Evolutionary conservation across 2,888 invertebrate species (phyloP).

Genomic region (Polyommatus iphigenia): DNA sequence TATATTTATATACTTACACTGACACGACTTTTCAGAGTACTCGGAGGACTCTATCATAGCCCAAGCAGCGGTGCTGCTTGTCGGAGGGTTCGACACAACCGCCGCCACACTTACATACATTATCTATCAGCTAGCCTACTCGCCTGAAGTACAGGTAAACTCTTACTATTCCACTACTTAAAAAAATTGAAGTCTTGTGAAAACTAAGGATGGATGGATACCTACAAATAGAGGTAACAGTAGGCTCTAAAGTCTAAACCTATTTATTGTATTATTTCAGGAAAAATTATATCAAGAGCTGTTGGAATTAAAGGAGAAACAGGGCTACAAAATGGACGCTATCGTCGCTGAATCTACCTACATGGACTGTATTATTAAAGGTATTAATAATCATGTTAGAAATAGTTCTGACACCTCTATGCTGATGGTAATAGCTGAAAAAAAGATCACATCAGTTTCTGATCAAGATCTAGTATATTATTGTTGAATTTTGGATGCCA

Average conservation of each 20-base stretch:
- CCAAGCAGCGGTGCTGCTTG: conserved; percentile 40
- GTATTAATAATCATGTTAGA: conserved; percentile 33
- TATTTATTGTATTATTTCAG: conserved; percentile 38
- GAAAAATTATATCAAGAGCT: conserved; percentile 45
- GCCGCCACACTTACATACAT: conserved; percentile 36
- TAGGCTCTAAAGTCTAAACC: not conserved
- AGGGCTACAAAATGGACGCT: conserved; percentile 38
- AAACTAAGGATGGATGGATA: no score
- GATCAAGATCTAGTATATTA: no score
- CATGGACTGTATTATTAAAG: conserved; percentile 45
- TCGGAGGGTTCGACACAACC: conserved; percentile 42
- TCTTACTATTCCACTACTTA: no score
- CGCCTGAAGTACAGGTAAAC: conserved; percentile 40
- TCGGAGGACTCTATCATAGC: conserved; percentile 40
- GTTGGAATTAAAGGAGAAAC: conserved; percentile 38
- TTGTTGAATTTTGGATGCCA: no score
- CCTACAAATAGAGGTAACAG: no score
- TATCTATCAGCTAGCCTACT: conserved; percentile 39
- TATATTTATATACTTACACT: no score
- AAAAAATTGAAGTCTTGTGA: no score
- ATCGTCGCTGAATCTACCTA: conserved; percentile 41
- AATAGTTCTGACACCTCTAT: no score
- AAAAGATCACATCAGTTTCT: no score
- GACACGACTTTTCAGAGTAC: conserved; percentile 34
- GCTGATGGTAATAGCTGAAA: no score